These are phyloP conservation scores for Melanargia galathea DNA, from an alignment of 2,888 invertebrate species.

Conservation along the genomic window DNA sequence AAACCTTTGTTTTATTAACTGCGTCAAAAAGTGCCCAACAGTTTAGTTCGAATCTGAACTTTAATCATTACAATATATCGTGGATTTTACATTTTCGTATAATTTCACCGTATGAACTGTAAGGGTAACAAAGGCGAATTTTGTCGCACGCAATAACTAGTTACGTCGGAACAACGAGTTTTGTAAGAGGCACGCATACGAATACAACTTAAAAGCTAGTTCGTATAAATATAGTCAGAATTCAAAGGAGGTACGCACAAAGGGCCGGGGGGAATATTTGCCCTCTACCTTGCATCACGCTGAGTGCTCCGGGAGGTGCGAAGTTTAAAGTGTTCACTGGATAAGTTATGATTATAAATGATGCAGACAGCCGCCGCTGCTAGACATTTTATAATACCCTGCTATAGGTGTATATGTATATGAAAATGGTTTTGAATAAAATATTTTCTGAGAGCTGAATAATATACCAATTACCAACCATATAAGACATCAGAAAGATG, in stretches of 20 bases:
- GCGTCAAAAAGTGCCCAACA: background rate
- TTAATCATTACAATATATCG: background rate
- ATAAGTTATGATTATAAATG: constrained; percentile 70
- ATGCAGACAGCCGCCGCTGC: constrained; percentile 51
- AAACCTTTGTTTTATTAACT: constrained; percentile 1
- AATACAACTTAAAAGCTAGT: constrained; percentile 26
- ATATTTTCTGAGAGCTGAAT: background rate
- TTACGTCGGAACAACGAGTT: constrained; percentile 23
- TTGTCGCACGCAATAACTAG: constrained; percentile 20
- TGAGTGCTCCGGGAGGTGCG: constrained; percentile 58
- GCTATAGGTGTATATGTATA: too few relatives aligned
- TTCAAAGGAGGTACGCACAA: constrained; percentile 54
- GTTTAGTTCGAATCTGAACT: background rate
- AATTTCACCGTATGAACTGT: background rate
- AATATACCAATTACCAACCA: too few relatives aligned
- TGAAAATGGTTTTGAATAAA: background rate
- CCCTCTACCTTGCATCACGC: constrained; percentile 51
- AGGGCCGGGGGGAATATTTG: constrained; percentile 53
- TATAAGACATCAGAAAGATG: too few relatives aligned
- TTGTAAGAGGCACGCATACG: constrained; percentile 27
- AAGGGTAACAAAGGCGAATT: constrained; percentile 17
- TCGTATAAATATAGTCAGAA: constrained; percentile 46
- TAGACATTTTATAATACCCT: constrained; percentile 17
- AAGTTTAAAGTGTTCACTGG: constrained; percentile 60
- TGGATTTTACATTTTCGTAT: constrained; percentile 5